A percentile compares a stretch with the other conserved stretches of the same genome.
phyloP scores from a whole-genome alignment of 2,888 invertebrate genomes.

The Cephus nigrinus region DNA sequence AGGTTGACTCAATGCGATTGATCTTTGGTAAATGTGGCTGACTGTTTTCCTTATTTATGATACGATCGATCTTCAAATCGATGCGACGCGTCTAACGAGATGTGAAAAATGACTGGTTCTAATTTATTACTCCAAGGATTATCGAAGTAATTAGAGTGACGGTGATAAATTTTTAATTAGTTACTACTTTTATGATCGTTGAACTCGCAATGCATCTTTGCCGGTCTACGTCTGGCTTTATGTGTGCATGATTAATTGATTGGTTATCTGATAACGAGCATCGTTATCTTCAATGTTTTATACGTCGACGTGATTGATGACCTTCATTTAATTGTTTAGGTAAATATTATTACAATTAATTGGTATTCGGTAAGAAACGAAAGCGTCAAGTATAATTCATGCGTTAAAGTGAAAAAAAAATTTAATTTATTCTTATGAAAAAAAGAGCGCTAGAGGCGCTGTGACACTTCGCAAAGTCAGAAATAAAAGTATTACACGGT shows the following conservation, averaged over 20 bases:
- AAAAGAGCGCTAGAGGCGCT: too few relatives aligned
- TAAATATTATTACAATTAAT: neutral
- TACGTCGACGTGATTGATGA: neutral
- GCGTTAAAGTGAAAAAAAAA: too few relatives aligned
- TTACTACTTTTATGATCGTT: neutral
- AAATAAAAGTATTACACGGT: neutral
- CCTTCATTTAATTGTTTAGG: neutral
- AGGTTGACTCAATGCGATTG: neutral
- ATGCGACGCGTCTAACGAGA: neutral
- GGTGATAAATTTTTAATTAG: conserved; percentile 16
- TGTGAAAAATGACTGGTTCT: neutral
- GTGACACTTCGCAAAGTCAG: neutral
- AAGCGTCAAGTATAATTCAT: too few relatives aligned
- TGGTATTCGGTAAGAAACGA: neutral
- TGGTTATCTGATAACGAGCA: neutral
- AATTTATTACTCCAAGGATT: neutral
- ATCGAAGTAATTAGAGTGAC: neutral
- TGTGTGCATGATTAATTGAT: neutral
- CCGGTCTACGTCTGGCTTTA: neutral
- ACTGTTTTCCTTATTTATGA: neutral
- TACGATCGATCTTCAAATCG: neutral
- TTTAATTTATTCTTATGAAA: too few relatives aligned
- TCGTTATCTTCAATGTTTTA: neutral
- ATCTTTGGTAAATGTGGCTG: neutral
- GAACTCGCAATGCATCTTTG: neutral